These are phyloP conservation scores for Ligdia adustata DNA, from an alignment of 2,888 invertebrate species.

Conservation along the genomic window DNA sequence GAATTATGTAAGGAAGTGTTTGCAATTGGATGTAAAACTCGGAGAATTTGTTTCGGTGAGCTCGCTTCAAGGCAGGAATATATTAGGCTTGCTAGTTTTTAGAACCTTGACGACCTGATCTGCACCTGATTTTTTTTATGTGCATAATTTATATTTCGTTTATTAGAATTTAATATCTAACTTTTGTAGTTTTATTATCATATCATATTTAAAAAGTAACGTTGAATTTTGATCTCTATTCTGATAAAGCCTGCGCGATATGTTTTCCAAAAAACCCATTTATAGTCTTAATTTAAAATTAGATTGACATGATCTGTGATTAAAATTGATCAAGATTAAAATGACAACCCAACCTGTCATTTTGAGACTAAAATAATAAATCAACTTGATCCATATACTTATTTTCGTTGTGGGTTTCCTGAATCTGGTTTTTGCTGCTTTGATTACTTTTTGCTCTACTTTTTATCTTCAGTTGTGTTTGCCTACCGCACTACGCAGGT, in stretches of 20 bases:
- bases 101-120: constrained; percentile 29
- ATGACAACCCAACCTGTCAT: constrained; percentile 16
- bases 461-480: constrained; percentile 5
- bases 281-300: too few relatives aligned
- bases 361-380: constrained; percentile 3
- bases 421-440: constrained; percentile 5
- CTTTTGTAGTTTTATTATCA: too few relatives aligned
- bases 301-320: constrained; percentile 12
- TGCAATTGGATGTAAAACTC: constrained; percentile 35
- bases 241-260: constrained; percentile 16
- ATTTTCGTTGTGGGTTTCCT: constrained; percentile 5
- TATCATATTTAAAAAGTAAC: too few relatives aligned
- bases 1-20: constrained; percentile 49
- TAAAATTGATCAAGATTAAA: constrained; percentile 19
- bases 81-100: constrained; percentile 33
- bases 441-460: constrained; percentile 2
- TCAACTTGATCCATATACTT: constrained; percentile 1
- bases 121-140: too few relatives aligned
- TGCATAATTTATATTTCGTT: too few relatives aligned
- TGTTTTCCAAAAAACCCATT: constrained; percentile 24
- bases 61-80: constrained; percentile 35
- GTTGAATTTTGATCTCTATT: too few relatives aligned
- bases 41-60: constrained; percentile 36
- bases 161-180: too few relatives aligned
- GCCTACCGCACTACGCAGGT: constrained; percentile 21